phyloP scores from a whole-genome alignment of 2,888 invertebrate genomes.

The Acrocyrtus sp. region DNA sequence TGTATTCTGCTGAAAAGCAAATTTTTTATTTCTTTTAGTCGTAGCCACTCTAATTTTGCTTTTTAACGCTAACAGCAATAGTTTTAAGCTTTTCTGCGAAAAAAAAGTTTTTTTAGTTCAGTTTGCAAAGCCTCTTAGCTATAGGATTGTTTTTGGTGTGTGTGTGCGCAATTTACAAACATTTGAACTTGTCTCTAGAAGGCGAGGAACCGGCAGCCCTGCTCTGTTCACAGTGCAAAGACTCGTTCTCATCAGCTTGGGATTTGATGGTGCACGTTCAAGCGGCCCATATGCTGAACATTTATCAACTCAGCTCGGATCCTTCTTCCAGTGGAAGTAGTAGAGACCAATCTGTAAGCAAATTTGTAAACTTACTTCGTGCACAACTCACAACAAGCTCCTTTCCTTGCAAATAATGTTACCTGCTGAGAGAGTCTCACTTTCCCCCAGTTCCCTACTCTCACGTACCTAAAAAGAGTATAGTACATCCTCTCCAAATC shows the following conservation, averaged over 20 bases:
- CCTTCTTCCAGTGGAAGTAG: constrained; percentile 36
- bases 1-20: too few relatives aligned
- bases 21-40: too few relatives aligned
- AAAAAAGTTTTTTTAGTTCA: too few relatives aligned
- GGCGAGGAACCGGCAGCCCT: constrained; percentile 68
- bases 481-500: too few relatives aligned
- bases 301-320: constrained; percentile 72
- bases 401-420: too few relatives aligned
- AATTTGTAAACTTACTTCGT: neutral
- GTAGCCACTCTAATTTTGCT: too few relatives aligned
- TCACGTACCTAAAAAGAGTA: too few relatives aligned
- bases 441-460: neutral
- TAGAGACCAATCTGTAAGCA: constrained; percentile 54
- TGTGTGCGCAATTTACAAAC: neutral
- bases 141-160: neutral
- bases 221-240: constrained; percentile 75
- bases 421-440: neutral
- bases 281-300: constrained; percentile 76
- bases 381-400: neutral
- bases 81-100: too few relatives aligned
- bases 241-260: constrained; percentile 75
- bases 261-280: constrained; percentile 77
- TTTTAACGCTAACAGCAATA: too few relatives aligned
- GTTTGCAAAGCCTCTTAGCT: too few relatives aligned
- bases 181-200: constrained; percentile 26